These are phyloP conservation scores for Nephila pilipes DNA, from an alignment of 1,140 invertebrate genomes.

Conservation along the genomic window DNA sequence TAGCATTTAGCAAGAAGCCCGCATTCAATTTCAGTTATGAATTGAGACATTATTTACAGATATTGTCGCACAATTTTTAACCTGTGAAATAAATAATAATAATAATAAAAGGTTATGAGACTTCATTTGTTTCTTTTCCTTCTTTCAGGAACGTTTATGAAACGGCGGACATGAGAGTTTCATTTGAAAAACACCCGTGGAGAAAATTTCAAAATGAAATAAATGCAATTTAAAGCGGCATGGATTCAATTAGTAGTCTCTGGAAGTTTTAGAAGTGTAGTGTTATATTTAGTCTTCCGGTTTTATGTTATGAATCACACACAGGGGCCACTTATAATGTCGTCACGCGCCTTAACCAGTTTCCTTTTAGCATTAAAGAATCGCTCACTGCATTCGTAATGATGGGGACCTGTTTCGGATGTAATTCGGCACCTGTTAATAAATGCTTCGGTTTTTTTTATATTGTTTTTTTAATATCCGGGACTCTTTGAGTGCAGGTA, in stretches of 20 bases:
- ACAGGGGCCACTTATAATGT: not conserved
- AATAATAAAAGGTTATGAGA: too few relatives aligned
- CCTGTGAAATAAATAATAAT: too few relatives aligned
- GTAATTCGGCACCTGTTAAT: constrained; percentile 59
- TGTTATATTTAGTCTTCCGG: not conserved
- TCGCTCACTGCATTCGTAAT: constrained; percentile 13
- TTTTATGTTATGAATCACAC: not conserved
- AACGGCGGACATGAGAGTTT: too few relatives aligned
- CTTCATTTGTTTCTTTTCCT: too few relatives aligned
- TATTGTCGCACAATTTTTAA: too few relatives aligned
- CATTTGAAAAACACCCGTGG: too few relatives aligned
- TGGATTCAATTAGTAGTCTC: not conserved
- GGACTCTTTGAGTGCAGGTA: not conserved
- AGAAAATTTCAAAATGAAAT: too few relatives aligned
- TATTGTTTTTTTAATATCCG: not conserved
- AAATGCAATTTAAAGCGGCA: too few relatives aligned
- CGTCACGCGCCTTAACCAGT: not conserved
- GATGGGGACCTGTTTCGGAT: not conserved
- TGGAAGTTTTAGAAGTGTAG: not conserved
- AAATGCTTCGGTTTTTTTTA: not conserved
- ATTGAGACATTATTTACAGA: too few relatives aligned
- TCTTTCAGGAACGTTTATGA: too few relatives aligned
- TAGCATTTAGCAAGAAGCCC: too few relatives aligned
- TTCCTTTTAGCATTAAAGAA: not conserved
- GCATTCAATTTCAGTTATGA: too few relatives aligned